Base-by-base conservation (phyloP, 2,797 vertebrate genomes). In the Oryzias sinensis region DNA sequence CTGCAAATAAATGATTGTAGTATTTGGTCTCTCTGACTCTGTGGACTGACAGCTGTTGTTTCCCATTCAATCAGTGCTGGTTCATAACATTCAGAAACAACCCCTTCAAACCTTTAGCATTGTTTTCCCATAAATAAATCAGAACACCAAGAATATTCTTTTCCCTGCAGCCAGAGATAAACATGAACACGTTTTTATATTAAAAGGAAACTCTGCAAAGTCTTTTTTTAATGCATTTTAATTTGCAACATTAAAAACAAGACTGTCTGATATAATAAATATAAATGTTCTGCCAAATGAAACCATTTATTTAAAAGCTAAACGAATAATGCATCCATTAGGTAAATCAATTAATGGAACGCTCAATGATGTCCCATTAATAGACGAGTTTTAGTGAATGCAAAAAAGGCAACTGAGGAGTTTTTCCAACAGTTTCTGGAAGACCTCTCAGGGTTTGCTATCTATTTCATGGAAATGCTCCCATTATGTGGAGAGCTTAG, bases 71-170 rank as follows among this genome's bases (percentile, higher is more conserved):
- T 63, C 57, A 52, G 65, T 70, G 44, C 24, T 27, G 52, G 7
- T 75, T 49, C 59, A 71, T 71, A 68, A 56, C 60, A 59, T 27
- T 49, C 46, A 57, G 15, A 25, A 70, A 64, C 46, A 48, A 48
- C 33, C 46, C 27, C 14, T 59, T 67, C 62, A 65, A 18, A 60
- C 53, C 45, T 55, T 67, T 27, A 52, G 48, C 37, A 17, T 25
- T 16, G 9, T 43, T n/a, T 5, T 29, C n/a, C 17, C 20, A 61
- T 49, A 22, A 43, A 20, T 14, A 43, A 51, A 65, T 52, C 20
- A 65, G 15, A 6, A 18, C 22, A 56, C 63, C 45, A 43, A 65
- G 59, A 43, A 41, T 1, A 40, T 2, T 20, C 16, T 45, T 37
- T 37, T 47, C 37, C 33, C 13, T 29, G 8, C 1, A 20, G 33